Percentiles rank a stretch among this genome's conserved stretches.
Evolutionary conservation across 2,888 invertebrate genomes (phyloP).

Genomic region (Didymodactylos carnosus): DNA sequence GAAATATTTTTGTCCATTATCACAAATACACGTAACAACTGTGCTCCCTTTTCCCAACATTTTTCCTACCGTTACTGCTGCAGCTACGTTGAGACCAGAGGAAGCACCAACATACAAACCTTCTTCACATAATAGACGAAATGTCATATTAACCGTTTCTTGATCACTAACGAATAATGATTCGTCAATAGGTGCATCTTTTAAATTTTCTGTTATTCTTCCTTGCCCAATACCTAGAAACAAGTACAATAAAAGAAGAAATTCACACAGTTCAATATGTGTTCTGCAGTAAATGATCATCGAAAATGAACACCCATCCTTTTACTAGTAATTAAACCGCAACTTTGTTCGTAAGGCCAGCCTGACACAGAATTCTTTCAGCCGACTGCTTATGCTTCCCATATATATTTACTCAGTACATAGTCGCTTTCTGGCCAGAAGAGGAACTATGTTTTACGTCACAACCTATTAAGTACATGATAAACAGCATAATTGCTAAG

Average conservation of each 20-base stretch:
- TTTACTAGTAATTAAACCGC: too few relatives aligned
- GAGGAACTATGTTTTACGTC: too few relatives aligned
- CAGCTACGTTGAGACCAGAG: constrained; percentile 30
- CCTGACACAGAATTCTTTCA: too few relatives aligned
- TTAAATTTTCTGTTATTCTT: constrained; percentile 30
- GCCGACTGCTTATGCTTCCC: too few relatives aligned
- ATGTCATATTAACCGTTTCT: constrained; percentile 30
- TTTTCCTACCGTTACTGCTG: constrained; percentile 28
- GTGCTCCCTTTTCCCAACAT: constrained; percentile 31
- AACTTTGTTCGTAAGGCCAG: too few relatives aligned
- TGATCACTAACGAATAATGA: constrained; percentile 26
- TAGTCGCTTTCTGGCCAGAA: too few relatives aligned
- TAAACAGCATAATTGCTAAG: too few relatives aligned
- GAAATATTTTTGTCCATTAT: constrained; percentile 26
- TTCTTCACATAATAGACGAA: constrained; percentile 30
- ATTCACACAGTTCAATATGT: too few relatives aligned
- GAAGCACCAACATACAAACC: constrained; percentile 34
- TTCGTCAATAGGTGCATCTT: constrained; percentile 32
- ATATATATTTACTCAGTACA: too few relatives aligned
- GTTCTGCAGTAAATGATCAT: too few relatives aligned
- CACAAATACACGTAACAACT: constrained; percentile 32
- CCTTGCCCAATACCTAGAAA: constrained; percentile 30
- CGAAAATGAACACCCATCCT: too few relatives aligned
- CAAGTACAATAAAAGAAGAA: neutral
- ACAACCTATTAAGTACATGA: too few relatives aligned